Evolutionary conservation across 2,113 vertebrate genomes (phyloP).

Genomic region (Picathartes gymnocephalus): DNA sequence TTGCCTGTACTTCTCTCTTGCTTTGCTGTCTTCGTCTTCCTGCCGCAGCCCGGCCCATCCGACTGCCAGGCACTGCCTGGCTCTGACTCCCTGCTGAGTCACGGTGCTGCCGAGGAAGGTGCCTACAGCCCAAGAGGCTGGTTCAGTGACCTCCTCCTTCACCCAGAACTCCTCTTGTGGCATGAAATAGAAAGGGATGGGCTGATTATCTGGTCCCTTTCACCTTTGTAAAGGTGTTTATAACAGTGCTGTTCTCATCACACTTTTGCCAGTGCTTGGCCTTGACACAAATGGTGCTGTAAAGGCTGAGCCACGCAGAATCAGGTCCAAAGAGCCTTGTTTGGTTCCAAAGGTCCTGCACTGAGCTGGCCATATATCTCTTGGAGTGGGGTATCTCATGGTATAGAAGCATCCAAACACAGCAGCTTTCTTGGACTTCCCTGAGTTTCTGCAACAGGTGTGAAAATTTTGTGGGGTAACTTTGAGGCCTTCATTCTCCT

Average conservation of each 20-base stretch:
- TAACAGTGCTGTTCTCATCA: background rate
- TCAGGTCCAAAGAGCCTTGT: background rate
- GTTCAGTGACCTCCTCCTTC: background rate
- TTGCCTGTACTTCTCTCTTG: background rate
- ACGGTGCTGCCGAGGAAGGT: background rate
- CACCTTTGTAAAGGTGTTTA: background rate
- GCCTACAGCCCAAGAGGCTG: background rate
- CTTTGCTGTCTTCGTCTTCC: background rate
- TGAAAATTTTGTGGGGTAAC: background rate
- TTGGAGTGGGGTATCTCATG: background rate
- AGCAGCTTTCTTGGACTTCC: background rate
- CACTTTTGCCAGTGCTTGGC: background rate
- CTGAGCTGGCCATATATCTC: background rate
- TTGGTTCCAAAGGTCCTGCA: conserved; percentile 20
- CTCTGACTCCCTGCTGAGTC: conserved; percentile 28
- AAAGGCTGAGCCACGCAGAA: background rate
- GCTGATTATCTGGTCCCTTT: conserved; percentile 16
- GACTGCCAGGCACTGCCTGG: background rate
- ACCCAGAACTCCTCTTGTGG: background rate
- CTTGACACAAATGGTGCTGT: background rate
- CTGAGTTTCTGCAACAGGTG: background rate
- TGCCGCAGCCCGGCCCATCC: background rate
- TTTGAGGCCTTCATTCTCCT: background rate
- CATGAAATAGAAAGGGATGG: background rate
- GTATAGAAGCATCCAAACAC: background rate